Base-by-base conservation (phyloP, 2,113 vertebrate genomes). In the Phylloscopus trochilus region DNA sequence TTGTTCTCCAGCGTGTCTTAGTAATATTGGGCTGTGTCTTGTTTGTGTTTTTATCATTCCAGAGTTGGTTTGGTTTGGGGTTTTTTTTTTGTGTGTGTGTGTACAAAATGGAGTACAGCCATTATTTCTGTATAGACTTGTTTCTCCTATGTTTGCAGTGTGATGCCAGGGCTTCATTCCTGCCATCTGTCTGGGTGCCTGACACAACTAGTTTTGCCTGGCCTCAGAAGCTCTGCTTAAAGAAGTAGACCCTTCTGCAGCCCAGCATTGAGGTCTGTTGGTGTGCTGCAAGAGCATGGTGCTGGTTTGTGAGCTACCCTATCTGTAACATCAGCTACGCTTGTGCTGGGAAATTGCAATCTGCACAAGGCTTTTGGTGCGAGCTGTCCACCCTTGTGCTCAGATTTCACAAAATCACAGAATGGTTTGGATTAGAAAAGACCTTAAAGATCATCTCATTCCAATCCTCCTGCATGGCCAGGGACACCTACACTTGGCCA, bases 281-380 rank as follows among this genome's bases (percentile, higher is more conserved):
- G 11, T 37, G 31, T 76, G 28, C 28, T 3, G 8, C 15, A n/a
- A 33, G 33, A 63, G 6, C 20, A 3, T 1, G 4, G 19, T 47
- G 10, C 21, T 68, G 11, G 24, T 60, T 86, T 52, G 10, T 73
- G 41, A 55, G 52, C 15, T 51, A 13, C 13, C 4, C 31, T 13
- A 9, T 41, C 64, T 67, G 20, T 9, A 51, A 5, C 7, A 7
- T 19, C 47, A 17, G 41, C n/a, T 13, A 5, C 18, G 56, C 15
- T 46, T 23, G 8, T 55, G 43, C 44, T 75, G 33, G 41, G 13
- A 64, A 76, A 17, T 33, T 0, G 0, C 0, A 0, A 11, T 37
- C 19, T 31, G n/a, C 33, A 56, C 14, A 37, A 58, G 33, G 35
- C 39, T 79, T 47, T 30, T 37, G 4, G 58, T 35, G 37, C 18